A percentile compares a stretch with the other conserved stretches of the same genome.
Conservation (phyloP, 2,797 vertebrate genomes). For the Columba guinea region DNA sequence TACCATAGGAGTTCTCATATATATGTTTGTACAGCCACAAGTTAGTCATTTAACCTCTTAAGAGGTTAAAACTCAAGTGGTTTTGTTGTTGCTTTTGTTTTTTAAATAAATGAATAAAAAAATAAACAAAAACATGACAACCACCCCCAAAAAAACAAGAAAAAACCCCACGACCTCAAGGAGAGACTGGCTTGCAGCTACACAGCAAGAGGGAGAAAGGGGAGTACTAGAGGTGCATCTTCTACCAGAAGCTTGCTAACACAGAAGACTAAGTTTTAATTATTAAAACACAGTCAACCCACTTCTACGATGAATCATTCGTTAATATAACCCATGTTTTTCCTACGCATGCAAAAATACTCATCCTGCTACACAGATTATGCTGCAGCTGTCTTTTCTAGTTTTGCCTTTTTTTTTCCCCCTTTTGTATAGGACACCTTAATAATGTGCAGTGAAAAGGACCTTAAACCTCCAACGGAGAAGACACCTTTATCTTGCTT, state of each 20-base stretch:
- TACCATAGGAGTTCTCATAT: background rate
- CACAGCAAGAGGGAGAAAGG: background rate
- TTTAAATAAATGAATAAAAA: no score
- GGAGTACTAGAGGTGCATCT: background rate
- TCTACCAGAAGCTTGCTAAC: background rate
- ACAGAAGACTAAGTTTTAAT: background rate
- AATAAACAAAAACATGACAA: no score
- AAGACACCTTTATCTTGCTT: background rate
- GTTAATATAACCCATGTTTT: background rate
- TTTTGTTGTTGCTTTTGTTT: no score
- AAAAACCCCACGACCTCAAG: background rate
- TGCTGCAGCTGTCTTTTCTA: background rate
- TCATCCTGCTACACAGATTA: background rate
- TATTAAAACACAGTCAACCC: background rate
- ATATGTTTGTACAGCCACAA: background rate
- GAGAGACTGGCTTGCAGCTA: background rate
- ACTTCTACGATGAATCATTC: background rate
- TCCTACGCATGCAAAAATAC: background rate
- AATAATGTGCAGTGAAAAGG: background rate
- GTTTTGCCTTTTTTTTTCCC: background rate
- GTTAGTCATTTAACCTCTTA: background rate
- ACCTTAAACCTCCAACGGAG: conserved; percentile 5
- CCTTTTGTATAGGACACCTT: background rate
- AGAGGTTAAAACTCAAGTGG: background rate
- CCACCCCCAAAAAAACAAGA: background rate